Percentiles rank a stretch among this genome's conserved stretches.
These are phyloP conservation scores for Tauraco hartlaubi DNA, from an alignment of 2,797 vertebrate genomes.

Conservation along the genomic window DNA sequence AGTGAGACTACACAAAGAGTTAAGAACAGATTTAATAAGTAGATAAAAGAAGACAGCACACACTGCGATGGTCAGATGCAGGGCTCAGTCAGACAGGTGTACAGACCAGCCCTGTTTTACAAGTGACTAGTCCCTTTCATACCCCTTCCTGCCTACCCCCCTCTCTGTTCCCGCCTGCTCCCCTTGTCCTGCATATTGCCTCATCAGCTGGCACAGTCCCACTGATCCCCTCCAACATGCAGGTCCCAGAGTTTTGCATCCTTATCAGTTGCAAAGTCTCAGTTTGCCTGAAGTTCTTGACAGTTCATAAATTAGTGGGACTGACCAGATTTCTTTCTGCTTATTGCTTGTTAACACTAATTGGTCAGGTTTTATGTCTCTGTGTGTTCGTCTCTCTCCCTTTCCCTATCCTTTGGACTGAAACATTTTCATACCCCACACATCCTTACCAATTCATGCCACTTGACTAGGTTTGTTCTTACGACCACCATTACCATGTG, in stretches of 20 bases:
- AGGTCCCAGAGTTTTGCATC: not conserved
- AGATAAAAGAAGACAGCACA: not conserved
- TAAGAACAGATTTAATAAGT: not conserved
- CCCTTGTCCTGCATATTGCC: not conserved
- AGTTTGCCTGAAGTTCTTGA: not conserved
- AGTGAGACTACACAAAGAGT: not conserved
- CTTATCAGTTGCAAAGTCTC: not conserved
- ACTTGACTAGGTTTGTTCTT: not conserved
- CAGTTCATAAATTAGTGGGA: not conserved
- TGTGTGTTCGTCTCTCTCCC: not conserved
- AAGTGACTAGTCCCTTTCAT: not conserved
- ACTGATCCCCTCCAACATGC: not conserved
- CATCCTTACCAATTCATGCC: not conserved
- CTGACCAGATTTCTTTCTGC: not conserved
- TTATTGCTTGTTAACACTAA: not conserved
- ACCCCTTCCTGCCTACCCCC: rapidly evolving
- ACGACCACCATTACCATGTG: not conserved
- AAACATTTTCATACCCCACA: not conserved
- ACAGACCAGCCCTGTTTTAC: rapidly evolving
- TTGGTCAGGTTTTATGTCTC: not conserved
- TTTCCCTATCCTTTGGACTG: not conserved
- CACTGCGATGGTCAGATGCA: not conserved
- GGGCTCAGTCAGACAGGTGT: not conserved
- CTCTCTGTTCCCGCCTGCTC: not conserved
- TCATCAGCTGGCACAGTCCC: not conserved